These are phyloP conservation scores for Carabus problematicus DNA, from an alignment of 2,888 invertebrate species.

Conservation along the genomic window DNA sequence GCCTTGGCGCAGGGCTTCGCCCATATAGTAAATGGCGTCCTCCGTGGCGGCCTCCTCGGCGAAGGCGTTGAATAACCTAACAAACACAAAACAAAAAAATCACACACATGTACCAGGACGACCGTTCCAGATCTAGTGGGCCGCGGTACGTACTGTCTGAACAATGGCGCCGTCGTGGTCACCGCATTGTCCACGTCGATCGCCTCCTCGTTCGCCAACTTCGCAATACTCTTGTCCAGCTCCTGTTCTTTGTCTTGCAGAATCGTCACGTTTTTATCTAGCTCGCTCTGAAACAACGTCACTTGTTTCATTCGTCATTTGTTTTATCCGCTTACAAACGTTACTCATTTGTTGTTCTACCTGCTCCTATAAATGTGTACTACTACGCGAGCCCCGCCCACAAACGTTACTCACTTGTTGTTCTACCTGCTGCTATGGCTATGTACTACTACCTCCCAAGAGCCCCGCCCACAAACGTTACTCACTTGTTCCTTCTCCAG, in stretches of 20 bases:
- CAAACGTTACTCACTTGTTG: too few species aligned
- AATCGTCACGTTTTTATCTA: slow-evolving; percentile 83
- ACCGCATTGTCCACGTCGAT: slow-evolving; percentile 97
- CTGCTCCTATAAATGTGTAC: too few species aligned
- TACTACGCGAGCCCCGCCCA: too few species aligned
- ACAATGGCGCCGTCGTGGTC: slow-evolving; percentile 93
- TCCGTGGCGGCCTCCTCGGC: slow-evolving; percentile 98
- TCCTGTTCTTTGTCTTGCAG: slow-evolving; percentile 89
- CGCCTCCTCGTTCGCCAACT: slow-evolving; percentile 78
- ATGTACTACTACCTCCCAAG: too few species aligned
- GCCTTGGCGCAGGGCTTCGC: slow-evolving; percentile 89
- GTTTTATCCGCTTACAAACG: too few species aligned
- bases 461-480: neutral
- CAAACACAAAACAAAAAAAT: too few species aligned
- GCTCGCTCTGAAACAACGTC: slow-evolving; percentile 66
- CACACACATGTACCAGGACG: too few species aligned
- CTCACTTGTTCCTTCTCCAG: slow-evolving; percentile 75
- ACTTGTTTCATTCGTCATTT: neutral
- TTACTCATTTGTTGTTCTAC: too few species aligned
- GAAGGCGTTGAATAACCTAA: slow-evolving; percentile 87
- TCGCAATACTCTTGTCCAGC: slow-evolving; percentile 79
- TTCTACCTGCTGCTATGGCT: too few species aligned
- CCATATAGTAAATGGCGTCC: slow-evolving; percentile 98
- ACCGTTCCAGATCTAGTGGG: slow-evolving; percentile 15
- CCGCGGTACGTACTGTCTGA: slow-evolving; percentile 78